Evolutionary conservation across 1,140 invertebrate genomes (phyloP), one percentile per base, ranked within the genome.

Genomic region (Drosophila eugracilis): DNA sequence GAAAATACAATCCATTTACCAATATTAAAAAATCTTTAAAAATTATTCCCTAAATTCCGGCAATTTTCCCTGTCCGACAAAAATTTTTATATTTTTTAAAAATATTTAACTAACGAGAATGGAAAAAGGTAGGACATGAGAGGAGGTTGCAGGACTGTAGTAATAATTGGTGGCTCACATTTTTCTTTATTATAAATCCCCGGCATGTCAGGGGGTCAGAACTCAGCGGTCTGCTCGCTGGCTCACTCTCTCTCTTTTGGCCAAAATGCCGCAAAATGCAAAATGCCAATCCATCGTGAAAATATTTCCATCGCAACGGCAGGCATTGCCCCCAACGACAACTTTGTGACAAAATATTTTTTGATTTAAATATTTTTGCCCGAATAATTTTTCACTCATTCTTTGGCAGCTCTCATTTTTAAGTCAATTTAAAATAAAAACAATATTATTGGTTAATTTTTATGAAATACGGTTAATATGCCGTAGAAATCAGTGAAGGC

Each of bases 331-430:
- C 24, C 45, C n/a, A n/a, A n/a, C n/a, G n/a, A n/a, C n/a, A 45
- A 28, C 67, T 72, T 59, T 60, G 24, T 60, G 37, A 60, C 67
- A 45, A 72, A 72, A 72, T 72, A 72, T 72, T 72, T 72, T 72
- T 72, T 59, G 69, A 72, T 72, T 72, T 71, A 26, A 24, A 60
- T 45, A 72, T 50, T 71, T 71, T 71, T 49, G 22, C 36, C 4
- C 42, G 28, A 9, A 1, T 54, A n/a, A 59, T 39, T 59, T 47
- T 28, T n/a, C 21, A 12, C 6, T 60, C 28, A 3, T 22, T 42
- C 12, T 52, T 48, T n/a, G n/a, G 54, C 10, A 24, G 30, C 10
- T 14, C 14, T 9, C 14, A 3, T 21, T 21, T 28, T 17, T 34
- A 10, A 1, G 9, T 12, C 28, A 30, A n/a, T n/a, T n/a, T n/a